Conservation (phyloP, 2,113 vertebrate genomes). For the Phainopepla nitens region DNA sequence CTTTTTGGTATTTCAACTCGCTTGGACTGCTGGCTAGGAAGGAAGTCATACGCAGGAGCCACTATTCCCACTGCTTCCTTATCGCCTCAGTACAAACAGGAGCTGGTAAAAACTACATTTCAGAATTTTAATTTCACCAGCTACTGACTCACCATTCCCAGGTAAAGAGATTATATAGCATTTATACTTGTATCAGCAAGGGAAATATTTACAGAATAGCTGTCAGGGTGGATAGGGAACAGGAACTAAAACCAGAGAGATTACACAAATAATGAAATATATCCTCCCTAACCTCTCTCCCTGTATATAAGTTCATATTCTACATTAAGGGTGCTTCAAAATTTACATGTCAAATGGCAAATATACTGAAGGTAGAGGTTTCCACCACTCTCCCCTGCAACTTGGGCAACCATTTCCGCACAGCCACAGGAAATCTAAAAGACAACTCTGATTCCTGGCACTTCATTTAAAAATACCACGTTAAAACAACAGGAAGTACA, state of each 20-base stretch:
- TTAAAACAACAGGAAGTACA: not conserved
- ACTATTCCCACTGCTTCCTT: not conserved
- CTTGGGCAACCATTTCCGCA: not conserved
- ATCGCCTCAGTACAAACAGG: not conserved
- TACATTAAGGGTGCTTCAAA: not conserved
- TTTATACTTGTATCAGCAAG: not conserved
- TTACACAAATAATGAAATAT: not conserved
- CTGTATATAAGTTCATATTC: not conserved
- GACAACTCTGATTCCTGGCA: not conserved
- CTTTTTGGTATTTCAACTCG: not conserved
- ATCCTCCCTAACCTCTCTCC: not conserved
- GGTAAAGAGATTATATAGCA: not conserved
- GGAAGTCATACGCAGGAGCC: not conserved
- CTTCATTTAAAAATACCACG: not conserved
- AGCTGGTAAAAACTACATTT: not conserved
- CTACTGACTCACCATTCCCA: not conserved
- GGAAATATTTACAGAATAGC: not conserved
- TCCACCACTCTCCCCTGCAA: not conserved
- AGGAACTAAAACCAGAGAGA: constrained; percentile 3
- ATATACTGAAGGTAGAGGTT: not conserved
- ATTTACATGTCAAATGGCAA: not conserved
- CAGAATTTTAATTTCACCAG: not conserved
- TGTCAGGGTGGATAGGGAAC: not conserved
- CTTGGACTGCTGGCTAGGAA: not conserved
- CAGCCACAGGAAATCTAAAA: not conserved